Base-by-base conservation (phyloP, 2,113 vertebrate genomes). In the Abramis brama region DNA sequence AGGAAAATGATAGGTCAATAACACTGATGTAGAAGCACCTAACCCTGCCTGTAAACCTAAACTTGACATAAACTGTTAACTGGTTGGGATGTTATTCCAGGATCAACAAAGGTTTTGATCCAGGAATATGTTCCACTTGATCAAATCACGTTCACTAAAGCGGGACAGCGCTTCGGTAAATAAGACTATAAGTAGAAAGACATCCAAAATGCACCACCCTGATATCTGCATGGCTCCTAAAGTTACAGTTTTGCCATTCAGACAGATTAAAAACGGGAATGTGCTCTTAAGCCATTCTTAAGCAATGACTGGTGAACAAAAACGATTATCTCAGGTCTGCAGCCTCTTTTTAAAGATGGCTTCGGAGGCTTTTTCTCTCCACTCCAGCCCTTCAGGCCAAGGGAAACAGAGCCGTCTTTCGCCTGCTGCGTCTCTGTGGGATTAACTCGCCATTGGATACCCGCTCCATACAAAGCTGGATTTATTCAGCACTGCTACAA, bases 291-390 rank as follows among this genome's bases (percentile, higher is more conserved):
- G 64, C 21, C 43, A 55, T 71, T 55, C 57, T 87, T 86, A 82
- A 89, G 66, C 86, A 81, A 79, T 80, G 86, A 90, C 79, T 89
- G 87, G 90, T 87, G 90, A 92, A 92, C 87, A 90, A 85, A 91
- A 83, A 80, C 45, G 76, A 90, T 92, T 91, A 91, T 82, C 78
- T 76, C 19, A 79, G 60, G 76, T 23, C 59, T 87, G 74, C 89
- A 79, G 83, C 78, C 68, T 77, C 47, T 50, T 81, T 86, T 83
- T 83, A 87, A 86, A 87, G 50, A 87, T 85, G 71, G 75, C 76
- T 75, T 86, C 83, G 59, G 88, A 85, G 23, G 74, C 45, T 30
- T 50, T 80, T 55, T 50, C 10, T 75, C 25, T 86, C 19, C 36
- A 30, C 77, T 75, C 36, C 71, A 57, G 15, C 43, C 77, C 77